Conservation (phyloP, 2,113 vertebrate species). For the Parotia lawesii region DNA sequence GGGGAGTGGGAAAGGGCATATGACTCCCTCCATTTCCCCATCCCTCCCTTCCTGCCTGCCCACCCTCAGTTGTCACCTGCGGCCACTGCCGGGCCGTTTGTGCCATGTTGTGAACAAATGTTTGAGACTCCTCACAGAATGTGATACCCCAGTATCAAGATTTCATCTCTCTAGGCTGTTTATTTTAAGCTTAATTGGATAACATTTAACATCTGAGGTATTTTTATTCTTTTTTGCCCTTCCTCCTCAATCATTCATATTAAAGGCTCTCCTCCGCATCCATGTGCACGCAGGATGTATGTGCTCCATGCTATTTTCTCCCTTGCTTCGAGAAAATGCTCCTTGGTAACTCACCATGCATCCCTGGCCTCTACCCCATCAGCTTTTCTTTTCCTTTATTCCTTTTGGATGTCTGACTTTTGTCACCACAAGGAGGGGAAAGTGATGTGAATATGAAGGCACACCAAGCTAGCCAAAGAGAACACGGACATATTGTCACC, state of each 20-base stretch:
- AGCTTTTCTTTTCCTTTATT: slow-evolving; percentile 34
- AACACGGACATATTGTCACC: background rate
- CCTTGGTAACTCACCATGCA: slow-evolving; percentile 1
- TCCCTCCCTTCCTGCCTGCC: background rate
- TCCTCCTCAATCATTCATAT: background rate
- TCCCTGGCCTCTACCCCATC: background rate
- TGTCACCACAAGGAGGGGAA: slow-evolving; percentile 19
- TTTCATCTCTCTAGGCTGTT: slow-evolving; percentile 64
- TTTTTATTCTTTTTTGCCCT: background rate
- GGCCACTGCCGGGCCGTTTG: background rate
- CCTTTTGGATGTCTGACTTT: slow-evolving; percentile 26
- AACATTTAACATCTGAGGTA: slow-evolving; percentile 70
- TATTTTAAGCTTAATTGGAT: slow-evolving; percentile 72
- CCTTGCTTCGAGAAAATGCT: slow-evolving; percentile 25
- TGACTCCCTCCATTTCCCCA: background rate
- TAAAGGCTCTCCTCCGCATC: background rate
- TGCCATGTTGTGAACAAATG: slow-evolving; percentile 29
- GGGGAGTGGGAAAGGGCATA: background rate
- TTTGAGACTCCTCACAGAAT: slow-evolving; percentile 52
- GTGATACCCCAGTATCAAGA: slow-evolving; percentile 26
- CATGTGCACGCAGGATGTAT: slow-evolving; percentile 31
- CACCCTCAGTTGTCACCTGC: background rate
- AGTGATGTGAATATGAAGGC: slow-evolving; percentile 39
- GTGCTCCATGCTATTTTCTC: slow-evolving; percentile 34
- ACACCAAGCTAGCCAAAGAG: background rate